phyloP scores from a whole-genome alignment of 1,140 invertebrate species.

The Pentalonia nigronervosa region DNA sequence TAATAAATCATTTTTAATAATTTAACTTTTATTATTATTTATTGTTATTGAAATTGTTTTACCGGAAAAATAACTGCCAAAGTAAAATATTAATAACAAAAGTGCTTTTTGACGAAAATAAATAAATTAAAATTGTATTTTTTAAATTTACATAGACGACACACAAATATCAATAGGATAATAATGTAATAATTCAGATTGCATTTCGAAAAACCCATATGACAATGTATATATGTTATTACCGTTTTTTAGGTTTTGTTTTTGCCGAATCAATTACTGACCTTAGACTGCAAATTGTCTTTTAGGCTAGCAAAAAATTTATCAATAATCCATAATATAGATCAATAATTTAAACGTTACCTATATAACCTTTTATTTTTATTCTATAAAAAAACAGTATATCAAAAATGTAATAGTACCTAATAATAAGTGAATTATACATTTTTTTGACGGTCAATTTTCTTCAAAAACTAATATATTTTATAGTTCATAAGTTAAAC shows the following conservation, averaged over 20 bases:
- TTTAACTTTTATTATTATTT: neutral
- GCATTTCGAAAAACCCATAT: too few species aligned
- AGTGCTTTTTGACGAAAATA: neutral
- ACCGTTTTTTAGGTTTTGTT: neutral
- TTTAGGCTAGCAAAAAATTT: neutral
- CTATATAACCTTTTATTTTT: neutral
- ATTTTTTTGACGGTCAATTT: neutral
- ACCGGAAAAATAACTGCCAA: neutral
- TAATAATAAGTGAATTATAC: neutral
- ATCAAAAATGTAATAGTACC: neutral
- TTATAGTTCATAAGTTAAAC: neutral
- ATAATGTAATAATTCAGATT: too few species aligned
- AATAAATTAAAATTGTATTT: neutral
- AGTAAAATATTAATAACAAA: neutral
- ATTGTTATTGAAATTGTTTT: neutral
- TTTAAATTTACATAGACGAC: too few species aligned
- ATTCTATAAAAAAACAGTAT: neutral
- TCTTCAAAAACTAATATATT: neutral
- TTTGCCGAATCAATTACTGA: neutral
- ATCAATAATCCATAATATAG: neutral
- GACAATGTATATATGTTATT: neutral
- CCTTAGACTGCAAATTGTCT: neutral
- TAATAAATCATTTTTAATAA: neutral
- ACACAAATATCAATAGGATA: too few species aligned
- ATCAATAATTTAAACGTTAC: neutral